Evolutionary conservation across 1,140 invertebrate species (phyloP).

Genomic region (Aphis craccivora): DNA sequence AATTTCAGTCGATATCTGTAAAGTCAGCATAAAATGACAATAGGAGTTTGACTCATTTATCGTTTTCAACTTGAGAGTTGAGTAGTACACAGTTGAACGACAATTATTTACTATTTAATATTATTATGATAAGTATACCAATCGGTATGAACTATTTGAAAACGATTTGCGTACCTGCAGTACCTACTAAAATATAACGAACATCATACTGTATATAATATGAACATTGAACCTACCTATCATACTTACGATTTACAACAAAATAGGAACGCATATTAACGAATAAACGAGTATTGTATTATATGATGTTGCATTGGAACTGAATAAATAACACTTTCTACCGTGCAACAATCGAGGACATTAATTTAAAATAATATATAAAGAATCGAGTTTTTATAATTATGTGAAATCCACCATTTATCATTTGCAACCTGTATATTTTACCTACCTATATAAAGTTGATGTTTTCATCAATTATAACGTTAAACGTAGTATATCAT

Average conservation of each 20-base stretch:
- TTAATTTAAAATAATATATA: not conserved
- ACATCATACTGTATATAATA: not conserved
- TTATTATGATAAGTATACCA: not conserved
- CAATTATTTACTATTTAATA: not conserved
- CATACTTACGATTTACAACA: not conserved
- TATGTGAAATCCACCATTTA: not conserved
- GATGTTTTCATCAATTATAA: not conserved
- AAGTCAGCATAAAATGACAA: not conserved
- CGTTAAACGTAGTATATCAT: not conserved
- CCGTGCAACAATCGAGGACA: not conserved
- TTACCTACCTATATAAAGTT: not conserved
- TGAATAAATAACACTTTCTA: slow-evolving; percentile 4
- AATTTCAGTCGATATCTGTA: not conserved
- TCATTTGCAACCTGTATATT: slow-evolving; percentile 1
- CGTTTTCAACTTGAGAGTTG: not conserved
- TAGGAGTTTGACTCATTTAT: not conserved
- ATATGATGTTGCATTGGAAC: not conserved
- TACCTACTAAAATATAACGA: not conserved
- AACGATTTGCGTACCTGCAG: not conserved
- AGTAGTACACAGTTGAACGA: not conserved
- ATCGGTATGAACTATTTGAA: not conserved
- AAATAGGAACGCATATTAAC: not conserved
- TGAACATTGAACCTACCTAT: not conserved
- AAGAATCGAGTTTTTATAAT: not conserved
- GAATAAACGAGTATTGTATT: not conserved